Evolutionary conservation across 2,113 vertebrate species (phyloP).

Genomic region (sheep (Ovis aries)): ARS-UI_Ramb_v3.0 NC_056061.1:88934001-88934500

Average conservation of each 20-base stretch:
- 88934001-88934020: not conserved
- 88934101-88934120: not conserved
- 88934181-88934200: not conserved
- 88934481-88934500: fast-evolving
- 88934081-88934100: not conserved
- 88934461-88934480: fast-evolving
- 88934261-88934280: not conserved
- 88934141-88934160: not conserved
- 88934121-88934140: not conserved
- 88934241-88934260: not conserved
- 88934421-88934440: fast-evolving
- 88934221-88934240: not conserved
- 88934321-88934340: fast-evolving
- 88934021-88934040: not conserved
- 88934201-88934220: not conserved
- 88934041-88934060: not conserved
- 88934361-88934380: fast-evolving
- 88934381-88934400: not conserved
- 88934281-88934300: not conserved
- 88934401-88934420: not conserved
- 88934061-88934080: not conserved
- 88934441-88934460: not conserved
- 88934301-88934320: not conserved
- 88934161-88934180: not conserved
- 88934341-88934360: fast-evolving